Evolutionary conservation across 1,140 invertebrate genomes (phyloP).

Genomic region (Armadillidium nasatum): DNA sequence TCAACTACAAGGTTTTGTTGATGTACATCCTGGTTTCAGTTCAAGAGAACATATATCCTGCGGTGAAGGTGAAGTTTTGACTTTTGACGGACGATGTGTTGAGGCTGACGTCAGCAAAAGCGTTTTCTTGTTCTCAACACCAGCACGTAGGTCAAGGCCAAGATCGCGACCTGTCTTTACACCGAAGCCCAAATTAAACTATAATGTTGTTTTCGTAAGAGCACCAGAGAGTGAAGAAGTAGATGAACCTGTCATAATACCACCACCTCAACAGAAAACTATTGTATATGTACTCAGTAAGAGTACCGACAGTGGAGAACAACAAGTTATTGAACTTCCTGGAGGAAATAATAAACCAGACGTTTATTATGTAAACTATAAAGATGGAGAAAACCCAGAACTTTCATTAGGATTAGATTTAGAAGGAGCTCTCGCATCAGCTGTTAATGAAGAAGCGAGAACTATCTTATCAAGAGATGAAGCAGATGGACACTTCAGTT

Average conservation of each 20-base stretch:
- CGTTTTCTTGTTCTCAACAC: too few relatives aligned
- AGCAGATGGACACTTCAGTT: too few relatives aligned
- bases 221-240: constrained; percentile 8
- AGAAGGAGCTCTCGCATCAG: constrained; percentile 20
- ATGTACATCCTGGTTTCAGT: too few relatives aligned
- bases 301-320: constrained; percentile 12
- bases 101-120: too few relatives aligned
- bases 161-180: neutral
- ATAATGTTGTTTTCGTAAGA: constrained; percentile 35
- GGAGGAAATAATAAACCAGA: constrained; percentile 17
- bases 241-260: constrained; percentile 32
- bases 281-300: constrained; percentile 38
- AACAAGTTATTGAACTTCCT: constrained; percentile 31
- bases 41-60: too few relatives aligned
- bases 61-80: too few relatives aligned
- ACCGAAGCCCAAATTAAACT: constrained; percentile 28
- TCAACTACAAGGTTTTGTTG: too few relatives aligned
- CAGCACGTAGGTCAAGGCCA: too few relatives aligned
- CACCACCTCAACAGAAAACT: constrained; percentile 31
- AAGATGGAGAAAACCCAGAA: constrained; percentile 30
- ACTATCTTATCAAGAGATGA: too few relatives aligned
- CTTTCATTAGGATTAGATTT: constrained; percentile 27
- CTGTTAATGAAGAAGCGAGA: too few relatives aligned
- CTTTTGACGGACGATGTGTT: too few relatives aligned
- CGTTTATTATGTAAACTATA: constrained; percentile 30